Evolutionary conservation across 2,888 invertebrate genomes (phyloP).

Genomic region (Sesia apiformis): DNA sequence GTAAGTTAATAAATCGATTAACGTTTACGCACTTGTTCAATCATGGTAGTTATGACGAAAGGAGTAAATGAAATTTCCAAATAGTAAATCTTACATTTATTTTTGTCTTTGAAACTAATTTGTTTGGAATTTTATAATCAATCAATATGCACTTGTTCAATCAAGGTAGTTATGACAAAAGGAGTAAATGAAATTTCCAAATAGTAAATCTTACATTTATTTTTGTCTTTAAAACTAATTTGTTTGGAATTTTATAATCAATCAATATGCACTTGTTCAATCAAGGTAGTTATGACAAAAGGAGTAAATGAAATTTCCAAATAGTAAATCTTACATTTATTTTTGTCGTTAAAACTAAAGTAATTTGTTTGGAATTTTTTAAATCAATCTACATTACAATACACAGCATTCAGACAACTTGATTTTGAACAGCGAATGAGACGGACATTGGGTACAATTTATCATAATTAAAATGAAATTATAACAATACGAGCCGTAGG

Average conservation of each 20-base stretch:
- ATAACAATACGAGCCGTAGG: slow-evolving; percentile 18
- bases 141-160: slow-evolving; percentile 1
- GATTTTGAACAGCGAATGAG: slow-evolving; percentile 41
- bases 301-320: slow-evolving; percentile 51
- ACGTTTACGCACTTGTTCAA: not conserved
- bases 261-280: slow-evolving; percentile 1
- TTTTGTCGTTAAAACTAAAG: slow-evolving; percentile 39
- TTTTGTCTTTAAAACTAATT: too few relatives aligned
- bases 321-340: slow-evolving; percentile 63
- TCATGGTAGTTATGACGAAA: slow-evolving; percentile 19
- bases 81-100: slow-evolving; percentile 62
- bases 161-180: slow-evolving; percentile 19
- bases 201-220: slow-evolving; percentile 62
- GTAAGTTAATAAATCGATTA: too few relatives aligned
- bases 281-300: slow-evolving; percentile 19
- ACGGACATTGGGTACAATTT: slow-evolving; percentile 42
- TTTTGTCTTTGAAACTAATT: too few relatives aligned
- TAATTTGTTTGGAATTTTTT: slow-evolving; percentile 50
- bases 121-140: too few relatives aligned
- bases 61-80: slow-evolving; percentile 51
- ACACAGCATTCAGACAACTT: slow-evolving; percentile 37
- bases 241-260: too few relatives aligned
- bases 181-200: slow-evolving; percentile 51
- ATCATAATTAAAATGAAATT: slow-evolving; percentile 22
- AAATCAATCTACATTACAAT: slow-evolving; percentile 43